Conservation (phyloP, 2,888 invertebrate genomes). For the Aquatica leii region DNA sequence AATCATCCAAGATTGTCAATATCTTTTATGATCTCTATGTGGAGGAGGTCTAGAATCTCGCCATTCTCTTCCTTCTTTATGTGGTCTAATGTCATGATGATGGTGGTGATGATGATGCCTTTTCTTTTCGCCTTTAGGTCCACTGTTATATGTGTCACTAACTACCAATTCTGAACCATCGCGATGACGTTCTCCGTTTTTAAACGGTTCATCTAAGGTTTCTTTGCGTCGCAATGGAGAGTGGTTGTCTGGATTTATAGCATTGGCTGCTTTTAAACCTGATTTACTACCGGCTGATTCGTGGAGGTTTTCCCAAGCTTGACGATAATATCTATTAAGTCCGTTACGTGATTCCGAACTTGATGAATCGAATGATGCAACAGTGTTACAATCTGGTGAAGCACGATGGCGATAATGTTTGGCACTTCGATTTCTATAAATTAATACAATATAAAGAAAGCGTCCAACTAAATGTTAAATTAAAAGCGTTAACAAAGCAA, state of each 20-base stretch:
- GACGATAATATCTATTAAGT: conserved; percentile 86
- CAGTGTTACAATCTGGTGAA: conserved; percentile 90
- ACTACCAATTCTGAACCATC: conserved; percentile 82
- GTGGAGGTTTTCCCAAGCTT: conserved; percentile 93
- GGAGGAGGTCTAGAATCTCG: conserved; percentile 62
- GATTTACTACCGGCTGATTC: conserved; percentile 71
- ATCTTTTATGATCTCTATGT: conserved; percentile 66
- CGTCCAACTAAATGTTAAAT: neutral
- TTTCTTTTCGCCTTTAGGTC: conserved; percentile 66
- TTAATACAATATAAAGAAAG: conserved; percentile 20
- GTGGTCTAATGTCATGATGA: conserved; percentile 69
- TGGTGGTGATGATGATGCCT: conserved; percentile 80
- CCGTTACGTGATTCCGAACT: conserved; percentile 83
- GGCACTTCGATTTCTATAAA: conserved; percentile 76
- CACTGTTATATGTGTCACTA: conserved; percentile 66
- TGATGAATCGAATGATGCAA: conserved; percentile 88
- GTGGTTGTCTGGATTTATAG: conserved; percentile 59
- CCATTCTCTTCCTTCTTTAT: conserved; percentile 67
- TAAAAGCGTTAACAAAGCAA: conserved; percentile 16
- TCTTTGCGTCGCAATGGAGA: conserved; percentile 73
- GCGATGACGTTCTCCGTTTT: conserved; percentile 58
- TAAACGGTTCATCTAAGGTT: conserved; percentile 73
- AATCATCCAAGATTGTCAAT: conserved; percentile 59
- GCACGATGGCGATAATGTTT: conserved; percentile 90
- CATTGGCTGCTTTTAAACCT: conserved; percentile 42